Conservation (phyloP, 2,888 invertebrate genomes). For the Scaptomyza reducta region DNA sequence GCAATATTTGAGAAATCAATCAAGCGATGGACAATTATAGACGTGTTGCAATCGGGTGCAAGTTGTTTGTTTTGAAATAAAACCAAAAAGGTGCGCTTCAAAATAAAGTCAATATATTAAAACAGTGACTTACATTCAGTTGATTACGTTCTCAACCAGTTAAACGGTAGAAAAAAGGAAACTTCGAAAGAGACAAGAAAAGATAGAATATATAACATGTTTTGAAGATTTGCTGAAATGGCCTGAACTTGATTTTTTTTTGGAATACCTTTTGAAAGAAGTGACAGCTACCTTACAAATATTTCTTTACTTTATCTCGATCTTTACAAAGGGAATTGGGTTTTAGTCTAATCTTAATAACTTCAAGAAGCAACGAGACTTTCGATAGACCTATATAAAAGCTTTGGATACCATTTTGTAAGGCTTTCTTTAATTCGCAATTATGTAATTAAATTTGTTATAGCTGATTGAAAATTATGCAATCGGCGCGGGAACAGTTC, state of each 20-base stretch:
- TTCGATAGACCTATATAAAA: no score
- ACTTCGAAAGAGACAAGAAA: background rate
- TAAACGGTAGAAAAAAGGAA: background rate
- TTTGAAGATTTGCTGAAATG: no score
- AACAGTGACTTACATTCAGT: background rate
- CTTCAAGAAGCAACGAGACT: no score
- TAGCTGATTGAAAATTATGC: slow-evolving; percentile 65
- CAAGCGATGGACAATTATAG: slow-evolving; percentile 16
- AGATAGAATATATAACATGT: no score
- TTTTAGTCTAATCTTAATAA: no score
- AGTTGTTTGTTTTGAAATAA: background rate
- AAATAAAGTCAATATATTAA: background rate
- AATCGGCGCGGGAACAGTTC: slow-evolving; percentile 78
- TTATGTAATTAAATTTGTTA: slow-evolving; percentile 1
- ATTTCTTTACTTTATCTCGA: no score
- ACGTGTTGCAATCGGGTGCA: background rate
- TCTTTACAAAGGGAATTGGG: no score
- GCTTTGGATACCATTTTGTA: background rate
- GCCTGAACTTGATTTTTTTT: no score
- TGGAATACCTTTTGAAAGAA: no score
- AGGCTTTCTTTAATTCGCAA: background rate
- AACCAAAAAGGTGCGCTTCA: background rate
- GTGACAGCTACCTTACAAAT: no score
- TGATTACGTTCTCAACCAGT: background rate
- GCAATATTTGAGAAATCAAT: slow-evolving; percentile 52